Evolutionary conservation across 2,797 vertebrate species (phyloP), one percentile per base, ranked within the genome.

Genomic region (Calcarius lapponicus): DNA sequence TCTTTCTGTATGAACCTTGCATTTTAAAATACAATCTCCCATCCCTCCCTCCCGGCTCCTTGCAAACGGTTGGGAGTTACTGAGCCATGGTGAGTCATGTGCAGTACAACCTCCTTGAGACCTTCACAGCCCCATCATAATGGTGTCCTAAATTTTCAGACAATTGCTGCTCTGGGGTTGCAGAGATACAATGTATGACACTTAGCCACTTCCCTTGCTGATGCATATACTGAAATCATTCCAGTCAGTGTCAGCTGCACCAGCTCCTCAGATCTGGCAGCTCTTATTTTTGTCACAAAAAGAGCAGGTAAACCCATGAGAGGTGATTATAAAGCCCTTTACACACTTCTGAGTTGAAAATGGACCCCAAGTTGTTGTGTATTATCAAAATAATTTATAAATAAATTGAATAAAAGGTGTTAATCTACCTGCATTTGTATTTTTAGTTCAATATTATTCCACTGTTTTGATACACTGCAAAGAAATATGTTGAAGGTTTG

Each of bases 21-120:
- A 13, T 51, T 76, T 80, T 42, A 82, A 80, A 76, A 21, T 50
- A 21, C 24, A 16, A 1, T 32, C 45, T 38, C 20, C 4, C 42
- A 13, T 8, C 36, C 13, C 36, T 48, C 43, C 10, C 8, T 26
- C 18, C 19, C 8, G 0, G 0, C 36, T 64, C 22, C 38, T 18
- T 11, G 13, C 25, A 65, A 14, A 58, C n/a, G 16, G 3, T 0
- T 47, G 11, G 20, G 18, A 9, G 3, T 53, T 78, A 13, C 34
- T 45, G 13, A 7, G 19, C 76, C 9, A 3, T 43, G 17, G 13
- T 6, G 1, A 78, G 15, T 40, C 32, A 7, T 24, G 10, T 2
- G 3, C 29, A 38, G 47, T 31, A 34, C 2, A 11, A 34, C 8
- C 18, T 73, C 38, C 17, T 75, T 48, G 38, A 50, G 21, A 42